Evolutionary conservation across 2,113 vertebrate species (phyloP).

Genomic region (Ascaphus truei): DNA sequence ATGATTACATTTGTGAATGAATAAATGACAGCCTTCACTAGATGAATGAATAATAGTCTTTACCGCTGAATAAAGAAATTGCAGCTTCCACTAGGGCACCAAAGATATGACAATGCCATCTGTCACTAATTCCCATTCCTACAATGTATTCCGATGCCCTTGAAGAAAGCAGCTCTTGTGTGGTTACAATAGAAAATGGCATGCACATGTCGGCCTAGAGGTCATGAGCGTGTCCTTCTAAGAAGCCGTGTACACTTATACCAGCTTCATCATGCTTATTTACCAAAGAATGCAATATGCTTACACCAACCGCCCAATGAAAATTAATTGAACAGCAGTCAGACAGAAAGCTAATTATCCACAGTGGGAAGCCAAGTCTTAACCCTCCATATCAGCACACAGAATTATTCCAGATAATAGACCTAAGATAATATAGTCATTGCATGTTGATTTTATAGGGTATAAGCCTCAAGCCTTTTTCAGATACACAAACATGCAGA

Average conservation of each 20-base stretch:
- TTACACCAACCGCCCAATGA: background rate
- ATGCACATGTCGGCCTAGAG: no score
- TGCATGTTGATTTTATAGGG: constrained; percentile 8
- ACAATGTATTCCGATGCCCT: no score
- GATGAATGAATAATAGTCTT: no score
- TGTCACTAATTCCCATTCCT: no score
- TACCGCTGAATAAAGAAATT: no score
- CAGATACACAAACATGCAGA: background rate
- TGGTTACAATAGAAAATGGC: no score
- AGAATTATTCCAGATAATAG: constrained; percentile 18
- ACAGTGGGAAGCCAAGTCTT: constrained; percentile 13
- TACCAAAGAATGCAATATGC: constrained; percentile 18
- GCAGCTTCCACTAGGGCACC: no score
- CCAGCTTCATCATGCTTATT: constrained; percentile 5
- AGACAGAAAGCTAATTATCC: constrained; percentile 36
- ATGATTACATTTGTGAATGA: no score
- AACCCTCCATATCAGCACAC: constrained; percentile 29
- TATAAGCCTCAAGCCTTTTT: background rate
- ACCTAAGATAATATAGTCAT: background rate
- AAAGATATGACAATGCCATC: no score
- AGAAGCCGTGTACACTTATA: background rate
- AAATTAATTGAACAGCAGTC: constrained; percentile 30
- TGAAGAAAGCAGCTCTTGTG: no score
- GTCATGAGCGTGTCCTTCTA: constrained; percentile 5
- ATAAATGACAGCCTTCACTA: no score